Percentiles rank a stretch among this genome's conserved stretches.
Evolutionary conservation across 2,888 invertebrate genomes (phyloP).

Genomic region (Stenurella melanura): DNA sequence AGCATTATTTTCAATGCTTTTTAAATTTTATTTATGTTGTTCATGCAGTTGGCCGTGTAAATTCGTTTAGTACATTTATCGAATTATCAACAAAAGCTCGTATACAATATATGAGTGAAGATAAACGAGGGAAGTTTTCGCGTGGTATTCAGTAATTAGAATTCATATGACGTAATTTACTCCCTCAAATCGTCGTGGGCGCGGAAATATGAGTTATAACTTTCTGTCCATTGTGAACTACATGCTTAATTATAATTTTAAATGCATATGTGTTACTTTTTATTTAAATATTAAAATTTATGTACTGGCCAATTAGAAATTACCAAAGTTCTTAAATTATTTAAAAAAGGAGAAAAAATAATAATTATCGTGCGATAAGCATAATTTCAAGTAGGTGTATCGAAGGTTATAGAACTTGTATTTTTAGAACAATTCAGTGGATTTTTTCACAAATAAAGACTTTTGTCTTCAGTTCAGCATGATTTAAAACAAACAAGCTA

Average conservation of each 20-base stretch:
- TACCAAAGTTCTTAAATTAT: no score
- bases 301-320: no score
- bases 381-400: no score
- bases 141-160: constrained; percentile 54
- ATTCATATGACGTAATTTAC: constrained; percentile 54
- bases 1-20: constrained; percentile 33
- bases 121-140: constrained; percentile 50
- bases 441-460: no score
- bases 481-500: no score
- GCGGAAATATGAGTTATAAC: constrained; percentile 49
- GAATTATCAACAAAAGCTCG: constrained; percentile 60
- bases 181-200: constrained; percentile 50
- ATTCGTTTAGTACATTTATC: constrained; percentile 40
- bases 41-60: constrained; percentile 21
- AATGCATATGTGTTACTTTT: constrained; percentile 7
- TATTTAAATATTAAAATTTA: no score
- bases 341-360: no score
- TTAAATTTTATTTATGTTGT: constrained; percentile 38
- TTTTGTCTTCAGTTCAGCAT: no score
- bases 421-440: no score
- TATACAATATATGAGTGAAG: constrained; percentile 43
- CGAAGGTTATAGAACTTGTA: no score
- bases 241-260: constrained; percentile 31
- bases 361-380: no score
- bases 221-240: constrained; percentile 42